These are phyloP conservation scores for Formicarius rufipectus DNA, from an alignment of 2,113 vertebrate genomes.

Conservation along the genomic window DNA sequence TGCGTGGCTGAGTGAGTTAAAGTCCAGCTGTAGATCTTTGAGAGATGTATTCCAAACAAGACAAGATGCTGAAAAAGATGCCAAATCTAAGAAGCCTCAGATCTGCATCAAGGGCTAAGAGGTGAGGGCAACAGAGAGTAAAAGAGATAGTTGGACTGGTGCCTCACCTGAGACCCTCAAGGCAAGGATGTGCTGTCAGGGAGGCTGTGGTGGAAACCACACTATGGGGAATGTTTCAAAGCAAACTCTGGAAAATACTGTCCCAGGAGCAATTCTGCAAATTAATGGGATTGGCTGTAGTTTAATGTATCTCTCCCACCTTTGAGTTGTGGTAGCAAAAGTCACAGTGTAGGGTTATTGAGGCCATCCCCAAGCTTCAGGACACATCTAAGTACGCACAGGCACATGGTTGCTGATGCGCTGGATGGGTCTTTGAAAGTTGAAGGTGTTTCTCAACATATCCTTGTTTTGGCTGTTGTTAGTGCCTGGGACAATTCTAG, in stretches of 20 bases:
- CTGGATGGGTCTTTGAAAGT: neutral
- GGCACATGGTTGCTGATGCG: neutral
- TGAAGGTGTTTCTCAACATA: neutral
- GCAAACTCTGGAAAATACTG: neutral
- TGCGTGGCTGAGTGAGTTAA: neutral
- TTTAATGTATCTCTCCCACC: neutral
- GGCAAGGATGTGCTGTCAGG: neutral
- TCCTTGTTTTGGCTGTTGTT: neutral
- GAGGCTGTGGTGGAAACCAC: neutral
- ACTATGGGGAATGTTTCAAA: neutral
- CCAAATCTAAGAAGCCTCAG: neutral
- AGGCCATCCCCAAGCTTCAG: neutral
- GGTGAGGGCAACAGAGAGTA: neutral
- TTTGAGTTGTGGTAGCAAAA: neutral
- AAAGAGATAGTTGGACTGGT: neutral
- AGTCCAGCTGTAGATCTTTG: neutral
- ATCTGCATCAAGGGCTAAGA: neutral
- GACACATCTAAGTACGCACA: neutral
- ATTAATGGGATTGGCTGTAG: neutral
- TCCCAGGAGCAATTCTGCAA: neutral
- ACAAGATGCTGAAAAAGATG: neutral
- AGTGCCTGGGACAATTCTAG: neutral
- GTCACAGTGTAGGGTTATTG: neutral
- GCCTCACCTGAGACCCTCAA: rapidly evolving
- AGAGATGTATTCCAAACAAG: neutral